phyloP scores from a whole-genome alignment of 2,888 invertebrate genomes.

The Mythimna lalbum region DNA sequence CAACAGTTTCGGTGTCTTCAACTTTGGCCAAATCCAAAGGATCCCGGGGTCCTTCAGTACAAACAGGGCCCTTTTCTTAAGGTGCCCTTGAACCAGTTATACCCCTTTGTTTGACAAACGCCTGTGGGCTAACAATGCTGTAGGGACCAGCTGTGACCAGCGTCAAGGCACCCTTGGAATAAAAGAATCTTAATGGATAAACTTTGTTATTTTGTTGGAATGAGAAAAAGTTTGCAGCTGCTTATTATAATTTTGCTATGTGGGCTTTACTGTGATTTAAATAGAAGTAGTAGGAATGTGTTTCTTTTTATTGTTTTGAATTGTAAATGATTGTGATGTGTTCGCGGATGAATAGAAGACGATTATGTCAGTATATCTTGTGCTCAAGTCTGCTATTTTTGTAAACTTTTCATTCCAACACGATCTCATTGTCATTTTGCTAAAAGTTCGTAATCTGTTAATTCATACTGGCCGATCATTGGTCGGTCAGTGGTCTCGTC shows the following conservation, averaged over 20 bases:
- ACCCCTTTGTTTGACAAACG: constrained; percentile 49
- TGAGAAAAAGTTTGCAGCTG: constrained; percentile 1
- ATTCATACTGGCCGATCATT: too few species aligned
- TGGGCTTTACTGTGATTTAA: neutral
- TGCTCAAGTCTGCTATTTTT: too few species aligned
- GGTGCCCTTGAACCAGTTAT: constrained; percentile 51
- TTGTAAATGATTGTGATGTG: too few species aligned
- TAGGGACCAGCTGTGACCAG: constrained; percentile 48
- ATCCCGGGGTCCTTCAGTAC: constrained; percentile 15
- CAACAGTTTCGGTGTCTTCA: constrained; percentile 23
- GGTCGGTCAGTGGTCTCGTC: too few species aligned
- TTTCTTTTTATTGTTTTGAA: too few species aligned
- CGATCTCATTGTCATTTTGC: too few species aligned
- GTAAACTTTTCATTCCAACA: too few species aligned
- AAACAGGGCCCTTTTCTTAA: constrained; percentile 38
- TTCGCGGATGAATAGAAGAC: too few species aligned
- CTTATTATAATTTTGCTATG: constrained; percentile 13
- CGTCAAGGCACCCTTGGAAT: constrained; percentile 42
- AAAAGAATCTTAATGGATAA: constrained; percentile 45
- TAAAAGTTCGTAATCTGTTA: too few species aligned
- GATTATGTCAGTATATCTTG: too few species aligned
- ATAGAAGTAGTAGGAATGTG: neutral
- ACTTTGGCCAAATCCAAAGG: constrained; percentile 31
- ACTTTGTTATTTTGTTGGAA: constrained; percentile 29
- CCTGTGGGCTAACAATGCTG: constrained; percentile 42